Base-by-base conservation (phyloP, 2,113 vertebrate genomes). In the Anas platyrhynchos region DNA sequence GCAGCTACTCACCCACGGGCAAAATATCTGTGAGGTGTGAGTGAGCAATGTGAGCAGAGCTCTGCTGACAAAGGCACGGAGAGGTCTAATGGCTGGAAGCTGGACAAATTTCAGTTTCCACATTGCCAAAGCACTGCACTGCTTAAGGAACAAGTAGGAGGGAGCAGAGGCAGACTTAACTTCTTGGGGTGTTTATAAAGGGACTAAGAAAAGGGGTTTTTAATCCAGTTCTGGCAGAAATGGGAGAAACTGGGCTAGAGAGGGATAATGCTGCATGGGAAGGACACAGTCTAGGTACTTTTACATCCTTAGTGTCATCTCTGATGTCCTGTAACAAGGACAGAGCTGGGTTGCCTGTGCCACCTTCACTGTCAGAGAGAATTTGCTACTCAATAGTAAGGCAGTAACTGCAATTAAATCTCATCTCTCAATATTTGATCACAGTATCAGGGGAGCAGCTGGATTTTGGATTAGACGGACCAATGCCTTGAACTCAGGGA, bases 261-360 rank as follows among this genome's bases (percentile, higher is more conserved):
- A 7, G 6, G 10, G 22, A 29, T 2, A 36, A 21, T 36, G 50
- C 32, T 0, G 1, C 50, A 38, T 32, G 31, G n/a, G 26, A 29
- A 55, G 13, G 36, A 65, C 50, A 75, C 11, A 26, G 48, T 13
- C 66, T 16, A 16, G 9, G 52, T 38, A 31, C 20, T 66, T 83
- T 16, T 15, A 58, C 69, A 54, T 44, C 38, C 31, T 13, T 43
- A 23, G n/a, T 54, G n/a, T 10, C 7, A 21, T 16, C 55, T 41
- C 65, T 25, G 16, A 59, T 27, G 17, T 75, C 38, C 55, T n/a
- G 41, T 6, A 58, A 54, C 21, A 55, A 65, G 38, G 31, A 75
- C 7, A 0, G 1, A 69, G 26, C 38, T 20, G 46, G 38, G 21
- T 38, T 44, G 73, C 48, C 34, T 38, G 38, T n/a, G 48, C 22